Percentiles rank a stretch among this genome's conserved stretches.
These are phyloP conservation scores for Physeter macrocephalus DNA, from an alignment of 2,113 vertebrate genomes.

Conservation along the genomic window DNA sequence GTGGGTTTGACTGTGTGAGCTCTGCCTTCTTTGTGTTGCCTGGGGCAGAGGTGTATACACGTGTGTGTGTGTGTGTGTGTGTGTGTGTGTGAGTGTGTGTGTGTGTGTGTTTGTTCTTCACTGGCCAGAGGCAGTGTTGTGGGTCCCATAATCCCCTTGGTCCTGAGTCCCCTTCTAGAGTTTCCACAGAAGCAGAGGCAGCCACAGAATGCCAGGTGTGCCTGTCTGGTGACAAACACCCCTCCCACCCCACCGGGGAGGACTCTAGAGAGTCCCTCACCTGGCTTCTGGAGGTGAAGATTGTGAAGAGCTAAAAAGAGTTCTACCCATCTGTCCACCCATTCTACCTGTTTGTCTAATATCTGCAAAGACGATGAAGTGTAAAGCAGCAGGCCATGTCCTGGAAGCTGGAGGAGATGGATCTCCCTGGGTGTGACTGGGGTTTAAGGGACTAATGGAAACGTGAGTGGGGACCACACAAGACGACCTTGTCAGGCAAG, in stretches of 20 bases:
- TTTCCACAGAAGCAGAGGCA: neutral
- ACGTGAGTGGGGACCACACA: neutral
- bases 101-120: neutral
- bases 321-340: neutral
- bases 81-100: no score
- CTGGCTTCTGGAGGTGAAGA: neutral
- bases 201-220: neutral
- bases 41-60: neutral
- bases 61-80: neutral
- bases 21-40: neutral
- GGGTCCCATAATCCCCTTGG: neutral
- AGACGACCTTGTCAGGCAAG: neutral
- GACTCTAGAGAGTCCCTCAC: neutral
- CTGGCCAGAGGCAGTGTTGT: neutral
- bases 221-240: neutral
- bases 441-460: neutral
- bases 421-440: neutral
- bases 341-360: neutral
- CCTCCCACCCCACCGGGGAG: fast-evolving
- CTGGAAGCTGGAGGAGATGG: neutral
- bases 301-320: neutral
- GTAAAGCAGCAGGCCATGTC: neutral
- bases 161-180: neutral
- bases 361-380: neutral
- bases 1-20: slow-evolving; percentile 43